phyloP scores from a whole-genome alignment of 2,797 vertebrate genomes.

The Rhinophrynus dorsalis region DNA sequence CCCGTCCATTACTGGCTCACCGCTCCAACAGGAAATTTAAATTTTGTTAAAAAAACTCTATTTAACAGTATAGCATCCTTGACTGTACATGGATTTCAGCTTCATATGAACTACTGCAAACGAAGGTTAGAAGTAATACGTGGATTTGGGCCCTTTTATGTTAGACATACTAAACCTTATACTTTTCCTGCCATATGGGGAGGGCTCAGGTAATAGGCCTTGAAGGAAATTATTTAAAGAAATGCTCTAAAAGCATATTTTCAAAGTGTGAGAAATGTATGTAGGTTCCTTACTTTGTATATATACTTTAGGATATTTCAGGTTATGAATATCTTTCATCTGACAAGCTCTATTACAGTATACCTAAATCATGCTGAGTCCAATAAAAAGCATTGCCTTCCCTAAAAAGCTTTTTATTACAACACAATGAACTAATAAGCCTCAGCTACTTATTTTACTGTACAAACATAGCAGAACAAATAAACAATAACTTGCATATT shows the following conservation, averaged over 20 bases:
- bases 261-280: slow-evolving; percentile 14
- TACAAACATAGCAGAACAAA: no score
- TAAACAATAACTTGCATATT: no score
- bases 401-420: not conserved
- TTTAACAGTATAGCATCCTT: no score
- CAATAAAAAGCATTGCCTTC: not conserved
- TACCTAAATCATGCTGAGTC: not conserved
- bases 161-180: slow-evolving; percentile 2
- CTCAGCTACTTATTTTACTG: no score
- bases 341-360: not conserved
- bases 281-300: not conserved
- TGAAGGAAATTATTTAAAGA: not conserved
- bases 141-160: not conserved
- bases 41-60: not conserved
- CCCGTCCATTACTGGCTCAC: not conserved
- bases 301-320: not conserved
- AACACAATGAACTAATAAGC: not conserved
- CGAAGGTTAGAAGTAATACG: not conserved
- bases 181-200: not conserved
- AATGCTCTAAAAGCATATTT: not conserved
- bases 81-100: not conserved
- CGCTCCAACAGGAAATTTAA: not conserved
- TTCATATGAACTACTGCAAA: not conserved
- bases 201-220: not conserved
- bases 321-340: slow-evolving; percentile 1